phyloP scores from a whole-genome alignment of 2,888 invertebrate genomes.

The Hipparchia sbordonii region DNA sequence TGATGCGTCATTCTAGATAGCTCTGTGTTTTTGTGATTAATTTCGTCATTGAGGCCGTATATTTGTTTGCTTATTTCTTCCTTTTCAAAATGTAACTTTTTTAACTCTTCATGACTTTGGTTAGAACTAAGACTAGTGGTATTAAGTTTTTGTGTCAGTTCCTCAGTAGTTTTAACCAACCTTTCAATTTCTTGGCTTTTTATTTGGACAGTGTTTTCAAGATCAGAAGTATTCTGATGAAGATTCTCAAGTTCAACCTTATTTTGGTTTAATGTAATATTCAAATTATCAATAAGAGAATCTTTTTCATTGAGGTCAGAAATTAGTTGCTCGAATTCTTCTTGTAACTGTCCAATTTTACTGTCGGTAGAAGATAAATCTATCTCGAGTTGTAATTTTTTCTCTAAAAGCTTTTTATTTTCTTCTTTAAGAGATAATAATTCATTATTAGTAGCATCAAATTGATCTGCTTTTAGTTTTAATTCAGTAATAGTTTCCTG shows the following conservation, averaged over 20 bases:
- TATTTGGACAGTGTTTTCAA: conserved; percentile 51
- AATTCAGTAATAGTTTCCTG: conserved; percentile 53
- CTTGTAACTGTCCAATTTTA: conserved; percentile 67
- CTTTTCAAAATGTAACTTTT: conserved; percentile 55
- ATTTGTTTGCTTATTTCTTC: conserved; percentile 59
- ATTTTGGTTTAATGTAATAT: conserved; percentile 53
- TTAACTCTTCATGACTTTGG: conserved; percentile 54
- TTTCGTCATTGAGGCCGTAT: conserved; percentile 55
- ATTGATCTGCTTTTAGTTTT: conserved; percentile 51
- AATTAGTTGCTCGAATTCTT: conserved; percentile 65
- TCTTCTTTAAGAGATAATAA: conserved; percentile 54
- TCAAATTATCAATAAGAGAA: conserved; percentile 61
- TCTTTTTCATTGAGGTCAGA: conserved; percentile 71
- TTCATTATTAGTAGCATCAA: conserved; percentile 52
- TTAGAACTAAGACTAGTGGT: conserved; percentile 47
- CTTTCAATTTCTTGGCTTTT: conserved; percentile 63
- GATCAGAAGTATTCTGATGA: conserved; percentile 52
- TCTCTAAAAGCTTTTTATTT: conserved; percentile 54
- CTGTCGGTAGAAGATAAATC: conserved; percentile 59
- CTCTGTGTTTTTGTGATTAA: conserved; percentile 54
- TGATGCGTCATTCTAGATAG: conserved; percentile 52
- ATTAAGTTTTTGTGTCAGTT: conserved; percentile 49
- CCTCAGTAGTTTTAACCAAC: conserved; percentile 53
- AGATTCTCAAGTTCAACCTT: conserved; percentile 50
- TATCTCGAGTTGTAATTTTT: conserved; percentile 56